phyloP scores from a whole-genome alignment of 2,888 invertebrate species.

The Pachycephus smyrnensis region DNA sequence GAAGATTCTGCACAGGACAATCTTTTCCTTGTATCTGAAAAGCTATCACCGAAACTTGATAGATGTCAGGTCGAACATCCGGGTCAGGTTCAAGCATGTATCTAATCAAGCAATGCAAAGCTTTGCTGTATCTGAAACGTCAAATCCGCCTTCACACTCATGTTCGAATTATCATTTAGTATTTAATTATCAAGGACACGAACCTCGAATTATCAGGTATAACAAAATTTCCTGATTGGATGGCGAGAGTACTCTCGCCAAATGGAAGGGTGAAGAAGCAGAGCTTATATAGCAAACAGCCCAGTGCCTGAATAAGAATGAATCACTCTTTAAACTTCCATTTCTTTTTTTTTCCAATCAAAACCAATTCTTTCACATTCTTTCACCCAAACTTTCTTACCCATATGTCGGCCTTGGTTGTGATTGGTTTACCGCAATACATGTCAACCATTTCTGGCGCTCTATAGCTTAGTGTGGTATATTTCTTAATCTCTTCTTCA shows the following conservation, averaged over 20 bases:
- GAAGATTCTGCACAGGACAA: conserved; percentile 84
- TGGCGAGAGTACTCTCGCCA: conserved; percentile 92
- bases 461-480: conserved; percentile 90
- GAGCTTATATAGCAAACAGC: conserved; percentile 88
- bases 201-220: conserved; percentile 86
- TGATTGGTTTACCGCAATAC: conserved; percentile 84
- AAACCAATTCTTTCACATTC: conserved; percentile 3
- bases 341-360: not conserved
- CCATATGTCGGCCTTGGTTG: conserved; percentile 92
- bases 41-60: conserved; percentile 81
- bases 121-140: conserved; percentile 66
- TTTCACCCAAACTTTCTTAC: conserved; percentile 63
- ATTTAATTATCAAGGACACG: conserved; percentile 16
- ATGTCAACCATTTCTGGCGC: conserved; percentile 95
- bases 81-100: conserved; percentile 89
- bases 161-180: not conserved
- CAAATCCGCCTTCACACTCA: conserved; percentile 35
- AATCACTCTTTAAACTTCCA: not conserved
- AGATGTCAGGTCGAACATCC: conserved; percentile 87
- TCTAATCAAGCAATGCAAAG: conserved; percentile 63
- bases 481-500: conserved; percentile 89
- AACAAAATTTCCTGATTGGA: conserved; percentile 88
- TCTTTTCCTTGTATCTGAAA: conserved; percentile 79
- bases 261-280: conserved; percentile 92
- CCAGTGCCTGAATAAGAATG: conserved; percentile 76